phyloP scores from a whole-genome alignment of 2,113 vertebrate species.

The Triplophysa tibetana region DNA sequence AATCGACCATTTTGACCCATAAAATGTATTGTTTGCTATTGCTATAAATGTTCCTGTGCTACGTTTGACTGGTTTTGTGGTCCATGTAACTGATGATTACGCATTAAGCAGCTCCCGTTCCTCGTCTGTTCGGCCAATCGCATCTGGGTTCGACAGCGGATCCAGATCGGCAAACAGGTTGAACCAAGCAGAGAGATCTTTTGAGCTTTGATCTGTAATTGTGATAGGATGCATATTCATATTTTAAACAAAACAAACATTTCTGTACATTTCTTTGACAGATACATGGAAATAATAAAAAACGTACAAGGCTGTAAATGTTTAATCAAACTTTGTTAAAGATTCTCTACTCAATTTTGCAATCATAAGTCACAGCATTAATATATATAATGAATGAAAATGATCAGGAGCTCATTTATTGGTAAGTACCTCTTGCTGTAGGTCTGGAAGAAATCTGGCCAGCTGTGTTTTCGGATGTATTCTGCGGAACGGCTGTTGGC shows the following conservation, averaged over 20 bases:
- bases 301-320: too few species aligned
- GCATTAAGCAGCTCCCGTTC: constrained; percentile 93
- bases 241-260: not conserved
- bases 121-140: constrained; percentile 84
- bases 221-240: constrained; percentile 8
- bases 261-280: constrained; percentile 5
- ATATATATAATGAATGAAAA: too few species aligned
- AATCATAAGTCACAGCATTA: too few species aligned
- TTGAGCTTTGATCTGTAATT: constrained; percentile 77
- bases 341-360: too few species aligned
- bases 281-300: too few species aligned
- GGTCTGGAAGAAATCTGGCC: constrained; percentile 65
- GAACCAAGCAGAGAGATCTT: constrained; percentile 91
- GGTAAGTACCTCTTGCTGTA: constrained; percentile 72
- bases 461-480: constrained; percentile 66
- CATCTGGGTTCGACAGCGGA: constrained; percentile 93
- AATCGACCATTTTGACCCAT: too few species aligned
- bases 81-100: constrained; percentile 58
- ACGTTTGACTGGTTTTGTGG: too few species aligned
- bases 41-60: too few species aligned
- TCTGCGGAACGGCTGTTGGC: constrained; percentile 64
- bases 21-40: too few species aligned
- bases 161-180: constrained; percentile 96
- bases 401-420: not conserved
- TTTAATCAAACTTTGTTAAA: too few species aligned